Conservation (phyloP, 2,113 vertebrate genomes). For the Percopsis transmontana region DNA sequence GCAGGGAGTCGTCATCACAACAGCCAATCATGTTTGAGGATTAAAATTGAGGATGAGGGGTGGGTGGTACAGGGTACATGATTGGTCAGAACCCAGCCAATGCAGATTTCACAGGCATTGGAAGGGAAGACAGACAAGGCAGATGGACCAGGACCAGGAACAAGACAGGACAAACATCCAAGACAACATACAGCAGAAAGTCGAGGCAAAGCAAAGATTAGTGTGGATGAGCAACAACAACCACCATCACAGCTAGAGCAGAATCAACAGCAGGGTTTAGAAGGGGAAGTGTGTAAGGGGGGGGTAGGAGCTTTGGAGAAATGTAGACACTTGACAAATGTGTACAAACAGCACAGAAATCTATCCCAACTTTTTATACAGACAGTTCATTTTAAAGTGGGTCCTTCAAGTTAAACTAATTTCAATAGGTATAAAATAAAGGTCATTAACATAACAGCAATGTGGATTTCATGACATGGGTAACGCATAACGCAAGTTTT, state of each 20-base stretch:
- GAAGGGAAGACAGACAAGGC: constrained; percentile 56
- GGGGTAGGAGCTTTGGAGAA: constrained; percentile 44
- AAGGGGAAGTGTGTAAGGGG: constrained; percentile 33
- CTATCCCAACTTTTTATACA: constrained; percentile 40
- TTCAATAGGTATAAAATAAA: no score
- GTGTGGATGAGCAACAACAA: constrained; percentile 80
- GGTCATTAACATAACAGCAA: no score
- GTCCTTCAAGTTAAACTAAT: constrained; percentile 28
- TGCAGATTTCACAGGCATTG: constrained; percentile 87
- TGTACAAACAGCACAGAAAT: constrained; percentile 59
- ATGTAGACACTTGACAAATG: constrained; percentile 66
- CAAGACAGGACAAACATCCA: constrained; percentile 77
- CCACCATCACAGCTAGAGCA: constrained; percentile 63
- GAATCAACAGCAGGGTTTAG: constrained; percentile 53
- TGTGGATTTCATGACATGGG: no score
- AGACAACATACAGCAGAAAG: constrained; percentile 82
- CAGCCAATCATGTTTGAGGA: constrained; percentile 87
- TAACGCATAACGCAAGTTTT: no score
- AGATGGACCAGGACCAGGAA: constrained; percentile 34
- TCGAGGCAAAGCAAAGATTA: constrained; percentile 97
- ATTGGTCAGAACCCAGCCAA: constrained; percentile 81
- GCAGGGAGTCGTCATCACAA: constrained; percentile 84
- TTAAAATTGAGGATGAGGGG: constrained; percentile 64
- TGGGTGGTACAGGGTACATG: constrained; percentile 50
- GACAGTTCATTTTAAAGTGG: constrained; percentile 66